Percentiles rank a stretch among this genome's conserved stretches.
Evolutionary conservation across 2,113 vertebrate species (phyloP).

Genomic region (Pagrus major): DNA sequence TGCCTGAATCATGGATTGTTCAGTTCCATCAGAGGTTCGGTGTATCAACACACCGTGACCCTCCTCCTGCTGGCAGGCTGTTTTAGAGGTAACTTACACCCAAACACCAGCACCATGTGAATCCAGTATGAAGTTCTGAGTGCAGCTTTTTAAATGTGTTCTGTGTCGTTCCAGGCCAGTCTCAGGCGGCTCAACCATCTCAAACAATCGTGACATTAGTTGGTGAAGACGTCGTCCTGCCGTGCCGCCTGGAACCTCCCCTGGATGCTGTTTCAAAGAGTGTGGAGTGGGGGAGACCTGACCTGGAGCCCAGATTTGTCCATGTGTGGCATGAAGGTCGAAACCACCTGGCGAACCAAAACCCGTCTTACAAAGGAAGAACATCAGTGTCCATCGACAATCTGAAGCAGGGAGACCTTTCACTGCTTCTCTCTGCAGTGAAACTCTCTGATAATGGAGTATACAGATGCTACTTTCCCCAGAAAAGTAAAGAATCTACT

Average conservation of each 20-base stretch:
- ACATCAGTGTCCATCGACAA: background rate
- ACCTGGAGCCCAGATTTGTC: background rate
- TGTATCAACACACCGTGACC: background rate
- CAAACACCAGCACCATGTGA: too few species aligned
- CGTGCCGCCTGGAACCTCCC: background rate
- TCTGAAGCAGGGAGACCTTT: constrained; percentile 20
- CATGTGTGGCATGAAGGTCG: background rate
- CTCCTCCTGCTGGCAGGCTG: background rate
- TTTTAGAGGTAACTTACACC: background rate
- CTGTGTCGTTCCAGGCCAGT: too few species aligned
- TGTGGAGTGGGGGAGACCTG: constrained; percentile 1
- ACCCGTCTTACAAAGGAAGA: background rate
- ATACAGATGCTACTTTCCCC: too few species aligned
- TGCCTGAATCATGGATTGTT: too few species aligned
- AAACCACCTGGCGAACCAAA: background rate
- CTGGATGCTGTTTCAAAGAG: background rate
- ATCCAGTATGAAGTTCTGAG: too few species aligned
- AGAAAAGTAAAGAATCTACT: too few species aligned
- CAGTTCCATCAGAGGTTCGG: background rate
- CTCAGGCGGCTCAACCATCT: background rate
- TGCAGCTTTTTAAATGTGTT: too few species aligned
- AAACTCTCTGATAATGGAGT: too few species aligned
- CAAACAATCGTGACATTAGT: background rate
- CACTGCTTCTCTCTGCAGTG: too few species aligned
- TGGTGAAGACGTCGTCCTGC: constrained; percentile 3